A percentile compares a stretch with the other conserved stretches of the same genome.
phyloP scores from a whole-genome alignment of 2,113 vertebrate genomes.

The Petroica traversi region DNA sequence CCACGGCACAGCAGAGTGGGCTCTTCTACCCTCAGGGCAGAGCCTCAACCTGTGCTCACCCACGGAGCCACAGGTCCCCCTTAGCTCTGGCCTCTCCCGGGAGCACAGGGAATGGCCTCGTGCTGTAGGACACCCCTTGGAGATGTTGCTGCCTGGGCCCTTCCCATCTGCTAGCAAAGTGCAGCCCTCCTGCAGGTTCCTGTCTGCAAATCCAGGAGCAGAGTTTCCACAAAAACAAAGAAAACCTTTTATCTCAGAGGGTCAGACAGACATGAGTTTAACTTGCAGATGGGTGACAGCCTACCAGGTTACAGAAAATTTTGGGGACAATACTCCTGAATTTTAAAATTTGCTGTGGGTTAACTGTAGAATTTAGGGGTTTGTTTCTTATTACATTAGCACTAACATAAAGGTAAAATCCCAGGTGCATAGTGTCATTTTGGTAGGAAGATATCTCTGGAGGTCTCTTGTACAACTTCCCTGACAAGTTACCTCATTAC shows the following conservation, averaged over 20 bases:
- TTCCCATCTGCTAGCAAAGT: neutral
- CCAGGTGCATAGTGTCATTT: neutral
- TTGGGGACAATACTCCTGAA: neutral
- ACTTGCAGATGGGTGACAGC: neutral
- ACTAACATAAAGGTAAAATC: neutral
- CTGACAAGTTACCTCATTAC: neutral
- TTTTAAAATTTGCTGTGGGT: neutral
- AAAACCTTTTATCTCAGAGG: neutral
- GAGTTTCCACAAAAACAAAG: neutral
- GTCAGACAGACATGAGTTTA: neutral
- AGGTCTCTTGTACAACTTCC: neutral
- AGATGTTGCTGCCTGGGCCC: neutral
- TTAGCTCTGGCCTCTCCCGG: neutral
- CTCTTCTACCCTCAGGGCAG: neutral
- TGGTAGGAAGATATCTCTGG: neutral
- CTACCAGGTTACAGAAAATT: neutral
- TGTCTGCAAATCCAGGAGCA: neutral
- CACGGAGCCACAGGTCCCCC: neutral
- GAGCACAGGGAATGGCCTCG: neutral
- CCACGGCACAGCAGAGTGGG: rapidly evolving
- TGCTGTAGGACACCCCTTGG: neutral
- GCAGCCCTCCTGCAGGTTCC: neutral
- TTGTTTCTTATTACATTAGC: neutral
- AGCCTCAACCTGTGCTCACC: neutral
- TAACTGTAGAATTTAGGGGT: neutral